phyloP scores from a whole-genome alignment of 2,797 vertebrate species.

The Chiloscyllium punctatum region DNA sequence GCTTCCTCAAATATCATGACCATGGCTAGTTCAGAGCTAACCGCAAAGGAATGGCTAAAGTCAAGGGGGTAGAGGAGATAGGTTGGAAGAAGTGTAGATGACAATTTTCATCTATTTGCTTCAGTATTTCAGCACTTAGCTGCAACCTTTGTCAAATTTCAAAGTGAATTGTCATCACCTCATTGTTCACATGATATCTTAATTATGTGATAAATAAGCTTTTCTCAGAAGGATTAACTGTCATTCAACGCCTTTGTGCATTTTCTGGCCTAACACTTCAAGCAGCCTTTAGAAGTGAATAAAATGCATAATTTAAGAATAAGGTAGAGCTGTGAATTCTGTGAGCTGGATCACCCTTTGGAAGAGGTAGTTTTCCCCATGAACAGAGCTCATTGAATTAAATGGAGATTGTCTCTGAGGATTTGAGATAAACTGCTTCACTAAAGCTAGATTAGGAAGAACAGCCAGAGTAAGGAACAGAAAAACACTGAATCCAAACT shows the following conservation, averaged over 20 bases:
- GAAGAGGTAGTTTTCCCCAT: conserved; percentile 18
- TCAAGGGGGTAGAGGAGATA: too few relatives aligned
- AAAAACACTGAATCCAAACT: not conserved
- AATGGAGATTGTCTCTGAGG: conserved; percentile 16
- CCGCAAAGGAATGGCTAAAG: too few relatives aligned
- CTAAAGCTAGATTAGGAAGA: conserved; percentile 37
- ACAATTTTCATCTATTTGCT: not conserved
- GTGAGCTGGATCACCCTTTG: not conserved
- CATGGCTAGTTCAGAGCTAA: not conserved
- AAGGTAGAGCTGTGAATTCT: not conserved
- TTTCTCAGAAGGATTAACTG: not conserved
- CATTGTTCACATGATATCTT: not conserved
- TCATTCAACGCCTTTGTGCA: not conserved
- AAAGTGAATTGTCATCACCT: not conserved
- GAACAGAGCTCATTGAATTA: conserved; percentile 35
- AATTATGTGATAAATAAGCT: not conserved
- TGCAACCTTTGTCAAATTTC: not conserved
- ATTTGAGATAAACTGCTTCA: conserved; percentile 35
- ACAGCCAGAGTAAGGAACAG: conserved; percentile 23
- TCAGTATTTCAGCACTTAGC: not conserved
- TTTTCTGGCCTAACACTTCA: not conserved
- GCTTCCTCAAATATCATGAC: too few relatives aligned
- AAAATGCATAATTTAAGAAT: not conserved
- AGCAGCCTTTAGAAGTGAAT: not conserved
- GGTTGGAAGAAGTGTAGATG: not conserved